Percentiles rank a stretch among this genome's conserved stretches.
Conservation (phyloP, 2,113 vertebrate species). For the Phaethon lepturus region DNA sequence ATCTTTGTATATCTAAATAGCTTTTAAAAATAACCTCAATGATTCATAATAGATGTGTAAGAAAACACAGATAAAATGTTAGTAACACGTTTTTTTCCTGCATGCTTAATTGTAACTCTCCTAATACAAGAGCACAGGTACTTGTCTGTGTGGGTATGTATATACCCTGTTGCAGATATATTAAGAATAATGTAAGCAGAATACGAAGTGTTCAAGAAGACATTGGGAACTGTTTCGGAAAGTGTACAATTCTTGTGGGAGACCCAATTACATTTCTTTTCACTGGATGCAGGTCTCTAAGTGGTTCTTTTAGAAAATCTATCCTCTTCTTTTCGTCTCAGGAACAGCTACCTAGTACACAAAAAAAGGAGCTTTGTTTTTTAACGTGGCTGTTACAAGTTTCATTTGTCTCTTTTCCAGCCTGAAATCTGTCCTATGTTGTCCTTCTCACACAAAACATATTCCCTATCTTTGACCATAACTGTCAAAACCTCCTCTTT, state of each 20-base stretch:
- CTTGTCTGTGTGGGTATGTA: neutral
- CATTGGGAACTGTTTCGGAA: neutral
- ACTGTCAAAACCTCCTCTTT: neutral
- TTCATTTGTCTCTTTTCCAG: neutral
- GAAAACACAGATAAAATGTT: neutral
- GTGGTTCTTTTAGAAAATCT: neutral
- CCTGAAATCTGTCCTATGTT: neutral
- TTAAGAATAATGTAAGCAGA: neutral
- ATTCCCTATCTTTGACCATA: neutral
- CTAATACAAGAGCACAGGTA: neutral
- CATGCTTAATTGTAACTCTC: neutral
- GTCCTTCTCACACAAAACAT: neutral
- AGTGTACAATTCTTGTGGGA: neutral
- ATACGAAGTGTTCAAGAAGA: neutral
- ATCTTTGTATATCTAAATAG: neutral
- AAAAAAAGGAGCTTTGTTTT: neutral
- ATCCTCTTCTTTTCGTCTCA: neutral
- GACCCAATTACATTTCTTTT: neutral
- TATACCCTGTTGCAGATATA: neutral
- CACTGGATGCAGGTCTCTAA: neutral
- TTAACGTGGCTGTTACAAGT: neutral
- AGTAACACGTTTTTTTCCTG: neutral
- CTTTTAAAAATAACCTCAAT: neutral
- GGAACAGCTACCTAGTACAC: neutral
- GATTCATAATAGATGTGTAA: constrained; percentile 3